Evolutionary conservation across 2,797 vertebrate species (phyloP).

Genomic region (Myotis myotis): DNA sequence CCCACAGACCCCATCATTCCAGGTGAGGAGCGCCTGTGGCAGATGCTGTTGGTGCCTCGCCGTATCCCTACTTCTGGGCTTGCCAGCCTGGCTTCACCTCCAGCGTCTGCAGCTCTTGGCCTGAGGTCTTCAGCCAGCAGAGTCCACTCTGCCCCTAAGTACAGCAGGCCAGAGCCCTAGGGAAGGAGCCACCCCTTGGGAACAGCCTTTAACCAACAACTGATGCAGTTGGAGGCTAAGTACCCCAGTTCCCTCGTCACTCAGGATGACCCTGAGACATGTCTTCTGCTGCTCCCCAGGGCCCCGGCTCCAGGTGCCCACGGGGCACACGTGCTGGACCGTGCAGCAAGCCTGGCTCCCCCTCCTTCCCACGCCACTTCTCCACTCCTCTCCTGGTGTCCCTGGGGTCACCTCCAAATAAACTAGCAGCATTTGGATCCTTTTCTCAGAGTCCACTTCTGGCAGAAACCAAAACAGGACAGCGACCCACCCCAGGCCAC

Average conservation of each 20-base stretch:
- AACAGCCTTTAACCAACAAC: not conserved
- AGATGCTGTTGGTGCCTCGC: not conserved
- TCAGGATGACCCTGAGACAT: rapidly evolving
- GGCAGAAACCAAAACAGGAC: not conserved
- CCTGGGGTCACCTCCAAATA: not conserved
- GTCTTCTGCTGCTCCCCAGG: not conserved
- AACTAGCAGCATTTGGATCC: not conserved
- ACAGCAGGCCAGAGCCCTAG: not conserved
- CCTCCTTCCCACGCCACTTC: not conserved
- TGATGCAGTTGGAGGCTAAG: not conserved
- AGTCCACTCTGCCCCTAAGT: not conserved
- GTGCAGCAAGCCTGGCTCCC: not conserved
- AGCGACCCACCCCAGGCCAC: rapidly evolving
- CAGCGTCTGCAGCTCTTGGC: rapidly evolving
- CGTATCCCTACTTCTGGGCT: rapidly evolving
- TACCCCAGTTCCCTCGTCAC: rapidly evolving
- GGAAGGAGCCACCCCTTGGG: not conserved
- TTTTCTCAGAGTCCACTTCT: not conserved
- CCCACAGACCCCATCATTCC: not conserved
- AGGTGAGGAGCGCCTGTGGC: no score
- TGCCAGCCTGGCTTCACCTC: rapidly evolving
- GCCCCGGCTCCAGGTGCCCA: not conserved
- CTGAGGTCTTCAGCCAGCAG: not conserved
- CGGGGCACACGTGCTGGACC: rapidly evolving
- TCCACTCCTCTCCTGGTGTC: rapidly evolving